Evolutionary conservation across 2,113 vertebrate genomes (phyloP).

Genomic region (Dermatemys mawii): DNA sequence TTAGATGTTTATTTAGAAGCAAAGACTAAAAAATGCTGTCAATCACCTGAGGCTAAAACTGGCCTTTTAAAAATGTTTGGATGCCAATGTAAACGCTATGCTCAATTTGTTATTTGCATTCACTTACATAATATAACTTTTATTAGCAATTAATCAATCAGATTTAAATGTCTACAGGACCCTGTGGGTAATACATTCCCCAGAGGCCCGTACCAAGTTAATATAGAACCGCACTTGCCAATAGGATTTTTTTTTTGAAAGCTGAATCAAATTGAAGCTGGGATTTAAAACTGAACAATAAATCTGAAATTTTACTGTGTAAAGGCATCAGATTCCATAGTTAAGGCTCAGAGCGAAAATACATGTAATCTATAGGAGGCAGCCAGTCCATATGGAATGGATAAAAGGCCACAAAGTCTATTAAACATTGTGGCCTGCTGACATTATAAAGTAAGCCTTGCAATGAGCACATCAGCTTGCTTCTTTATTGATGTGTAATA

Average conservation of each 20-base stretch:
- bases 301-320: constrained; percentile 51
- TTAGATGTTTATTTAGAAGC: constrained; percentile 54
- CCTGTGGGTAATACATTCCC: constrained; percentile 66
- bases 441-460: constrained; percentile 69
- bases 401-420: constrained; percentile 69
- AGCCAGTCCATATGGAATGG: constrained; percentile 70
- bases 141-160: constrained; percentile 82
- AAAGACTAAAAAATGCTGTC: constrained; percentile 61
- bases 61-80: constrained; percentile 74
- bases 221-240: constrained; percentile 74
- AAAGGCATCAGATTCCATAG: constrained; percentile 42
- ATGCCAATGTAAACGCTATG: constrained; percentile 69
- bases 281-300: constrained; percentile 52
- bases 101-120: constrained; percentile 76
- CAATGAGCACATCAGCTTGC: constrained; percentile 58
- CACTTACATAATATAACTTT: constrained; percentile 79
- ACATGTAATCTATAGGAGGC: constrained; percentile 56
- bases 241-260: constrained; percentile 64
- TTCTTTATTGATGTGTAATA: constrained; percentile 33
- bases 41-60: constrained; percentile 70
- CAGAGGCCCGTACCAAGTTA: constrained; percentile 56
- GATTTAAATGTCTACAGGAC: constrained; percentile 76
- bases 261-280: constrained; percentile 55
- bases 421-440: constrained; percentile 69
- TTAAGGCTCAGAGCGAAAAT: constrained; percentile 26